Evolutionary conservation across 2,797 vertebrate genomes (phyloP), one percentile per base, ranked within the genome.

Genomic region (Alosa sapidissima): DNA sequence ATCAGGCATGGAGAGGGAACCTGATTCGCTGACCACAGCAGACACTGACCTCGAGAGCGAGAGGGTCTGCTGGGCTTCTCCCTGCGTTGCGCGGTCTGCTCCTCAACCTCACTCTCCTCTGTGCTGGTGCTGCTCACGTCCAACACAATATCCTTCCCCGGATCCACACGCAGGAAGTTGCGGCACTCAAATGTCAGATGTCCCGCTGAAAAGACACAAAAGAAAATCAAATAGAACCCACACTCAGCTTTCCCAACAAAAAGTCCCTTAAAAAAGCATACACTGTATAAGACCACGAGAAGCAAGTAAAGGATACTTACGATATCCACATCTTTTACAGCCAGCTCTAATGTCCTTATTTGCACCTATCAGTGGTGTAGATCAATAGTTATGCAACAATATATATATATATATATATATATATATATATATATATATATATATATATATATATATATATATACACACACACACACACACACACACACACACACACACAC

Each of bases 241-340:
- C 24, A 11, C 13, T 72, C 11, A 24, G 10, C 45, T 13, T 1
- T 55, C 58, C 6, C 51, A 19, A 72, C 11, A 72, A 5, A 72
- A 5, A 33, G 16, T 13, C 28, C 6, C 11, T 11, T 2, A 52
- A 52, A 52, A 10, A 54, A 54, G 14, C 11, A 14, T 10, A 16
- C 3, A 19, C 19, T 14, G 54, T 55, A 65, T 13, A 28, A 65
- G 19, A 5, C 21, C 16, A 55, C 9, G 14, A 54, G 28, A 28
- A 82, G 65, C 2, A 3, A 68, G 54, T 14, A 10, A 47, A 47
- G 36, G 41, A 88, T 90, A 97, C 98, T 98, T 95, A 99, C 98
- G 97, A 92, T 99, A 99, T 84, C 98, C 98, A 90, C 98, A 99
- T 93, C 99, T 98, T 91, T 99, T 99, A 93, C 98, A 99, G 51